Evolutionary conservation across 2,888 invertebrate species (phyloP).

Genomic region (Napeogenes inachia): DNA sequence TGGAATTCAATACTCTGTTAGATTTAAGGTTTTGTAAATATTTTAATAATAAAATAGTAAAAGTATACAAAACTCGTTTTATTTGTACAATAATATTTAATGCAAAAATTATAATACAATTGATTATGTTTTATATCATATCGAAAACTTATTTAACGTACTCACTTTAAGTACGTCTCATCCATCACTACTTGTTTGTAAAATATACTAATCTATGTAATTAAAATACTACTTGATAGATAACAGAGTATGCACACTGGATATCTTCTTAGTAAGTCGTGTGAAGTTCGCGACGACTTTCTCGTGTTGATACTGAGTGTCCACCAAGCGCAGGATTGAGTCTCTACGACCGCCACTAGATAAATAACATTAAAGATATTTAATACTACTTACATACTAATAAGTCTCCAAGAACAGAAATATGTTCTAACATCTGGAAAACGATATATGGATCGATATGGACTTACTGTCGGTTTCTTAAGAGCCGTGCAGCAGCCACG

Average conservation of each 20-base stretch:
- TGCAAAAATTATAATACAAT: background rate
- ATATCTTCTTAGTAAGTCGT: constrained; percentile 62
- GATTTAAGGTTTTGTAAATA: constrained; percentile 69
- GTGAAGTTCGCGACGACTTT: constrained; percentile 63
- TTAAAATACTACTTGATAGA: constrained; percentile 36
- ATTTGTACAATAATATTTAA: constrained; percentile 7
- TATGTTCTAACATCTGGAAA: too few relatives aligned
- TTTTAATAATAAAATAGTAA: constrained; percentile 40
- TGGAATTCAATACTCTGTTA: constrained; percentile 72
- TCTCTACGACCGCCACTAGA: constrained; percentile 54
- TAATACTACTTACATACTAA: too few relatives aligned
- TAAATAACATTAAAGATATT: too few relatives aligned
- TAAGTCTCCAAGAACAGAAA: too few relatives aligned
- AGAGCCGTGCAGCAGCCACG: constrained; percentile 48
- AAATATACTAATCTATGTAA: too few relatives aligned
- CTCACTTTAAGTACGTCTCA: too few relatives aligned
- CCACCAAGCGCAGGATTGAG: constrained; percentile 58
- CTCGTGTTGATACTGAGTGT: constrained; percentile 58
- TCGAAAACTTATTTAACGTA: too few relatives aligned
- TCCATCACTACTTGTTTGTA: too few relatives aligned
- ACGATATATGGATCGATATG: background rate
- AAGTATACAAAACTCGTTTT: constrained; percentile 27
- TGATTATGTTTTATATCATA: background rate
- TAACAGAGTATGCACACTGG: constrained; percentile 50
- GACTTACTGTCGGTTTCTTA: constrained; percentile 51